Conservation (phyloP, 2,888 invertebrate species). For the Drosophila mayaguana region DNA sequence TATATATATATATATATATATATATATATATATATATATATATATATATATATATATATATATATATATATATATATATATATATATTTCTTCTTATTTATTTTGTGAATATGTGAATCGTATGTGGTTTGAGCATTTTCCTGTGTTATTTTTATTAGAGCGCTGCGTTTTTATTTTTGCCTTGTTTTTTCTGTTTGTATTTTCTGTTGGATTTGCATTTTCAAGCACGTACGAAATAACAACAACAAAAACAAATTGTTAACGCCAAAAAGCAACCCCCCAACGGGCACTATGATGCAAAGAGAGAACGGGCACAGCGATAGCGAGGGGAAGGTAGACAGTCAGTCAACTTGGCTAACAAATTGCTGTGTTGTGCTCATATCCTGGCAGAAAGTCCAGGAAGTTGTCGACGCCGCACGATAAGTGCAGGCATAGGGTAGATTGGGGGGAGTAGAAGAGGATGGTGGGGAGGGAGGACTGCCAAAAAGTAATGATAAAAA, state of each 20-base stretch:
- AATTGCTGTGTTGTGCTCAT: slow-evolving; percentile 57
- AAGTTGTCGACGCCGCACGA: slow-evolving; percentile 57
- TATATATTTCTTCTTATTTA: slow-evolving; percentile 27
- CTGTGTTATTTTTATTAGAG: slow-evolving; percentile 32
- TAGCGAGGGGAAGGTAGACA: neutral
- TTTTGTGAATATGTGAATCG: slow-evolving; percentile 27
- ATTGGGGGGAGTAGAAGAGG: no score
- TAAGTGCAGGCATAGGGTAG: slow-evolving; percentile 24
- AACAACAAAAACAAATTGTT: slow-evolving; percentile 15
- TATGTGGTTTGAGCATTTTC: slow-evolving; percentile 36
- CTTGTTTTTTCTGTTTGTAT: slow-evolving; percentile 27
- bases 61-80: slow-evolving; percentile 2
- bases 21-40: slow-evolving; percentile 7
- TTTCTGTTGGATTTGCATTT: slow-evolving; percentile 66
- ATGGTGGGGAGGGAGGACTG: neutral
- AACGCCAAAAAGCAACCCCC: slow-evolving; percentile 48
- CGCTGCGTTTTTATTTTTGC: slow-evolving; percentile 28
- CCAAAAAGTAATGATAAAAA: neutral
- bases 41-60: slow-evolving; percentile 5
- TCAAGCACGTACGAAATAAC: slow-evolving; percentile 59
- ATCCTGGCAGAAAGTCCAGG: slow-evolving; percentile 42
- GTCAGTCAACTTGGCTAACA: slow-evolving; percentile 55
- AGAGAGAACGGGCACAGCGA: neutral
- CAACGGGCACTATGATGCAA: neutral
- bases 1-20: slow-evolving; percentile 6